phyloP scores from a whole-genome alignment of 1,140 invertebrate genomes.

The Drosophila burlai region DNA sequence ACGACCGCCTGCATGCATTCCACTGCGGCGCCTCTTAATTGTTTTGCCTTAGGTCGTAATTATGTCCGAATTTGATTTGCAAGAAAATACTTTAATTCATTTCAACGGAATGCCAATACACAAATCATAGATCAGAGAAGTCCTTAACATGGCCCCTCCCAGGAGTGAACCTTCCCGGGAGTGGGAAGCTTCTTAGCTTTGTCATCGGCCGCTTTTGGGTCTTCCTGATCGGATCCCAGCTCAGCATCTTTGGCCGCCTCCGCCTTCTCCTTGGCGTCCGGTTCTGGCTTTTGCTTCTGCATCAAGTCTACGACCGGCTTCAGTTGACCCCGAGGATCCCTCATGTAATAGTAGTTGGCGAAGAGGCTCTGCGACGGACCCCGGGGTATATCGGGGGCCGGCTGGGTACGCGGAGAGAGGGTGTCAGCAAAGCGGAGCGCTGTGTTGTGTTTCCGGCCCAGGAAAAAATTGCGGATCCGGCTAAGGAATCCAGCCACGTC shows the following conservation, averaged over 20 bases:
- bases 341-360: slow-evolving; percentile 40
- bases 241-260: slow-evolving; percentile 2
- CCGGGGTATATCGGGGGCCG: slow-evolving; percentile 17
- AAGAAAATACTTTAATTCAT: not conserved
- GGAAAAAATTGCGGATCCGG: slow-evolving; percentile 56
- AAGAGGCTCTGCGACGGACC: slow-evolving; percentile 4
- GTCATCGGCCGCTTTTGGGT: not conserved
- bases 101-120: not conserved
- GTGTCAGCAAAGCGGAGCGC: slow-evolving; percentile 42
- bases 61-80: not conserved
- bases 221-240: not conserved
- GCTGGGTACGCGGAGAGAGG: slow-evolving; percentile 26
- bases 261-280: slow-evolving; percentile 12
- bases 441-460: slow-evolving; percentile 54
- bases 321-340: slow-evolving; percentile 42
- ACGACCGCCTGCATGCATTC: slow-evolving; percentile 35
- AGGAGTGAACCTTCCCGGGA: slow-evolving; percentile 46
- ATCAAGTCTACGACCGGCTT: slow-evolving; percentile 50
- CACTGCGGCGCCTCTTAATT: slow-evolving; percentile 9
- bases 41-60: slow-evolving; percentile 21
- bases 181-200: slow-evolving; percentile 13
- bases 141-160: slow-evolving; percentile 38
- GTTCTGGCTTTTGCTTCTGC: slow-evolving; percentile 17
- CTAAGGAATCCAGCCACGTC: slow-evolving; percentile 59
- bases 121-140: not conserved